Base-by-base conservation (phyloP, 2,797 vertebrate genomes). In the Cryptoblepharus egeriae region DNA sequence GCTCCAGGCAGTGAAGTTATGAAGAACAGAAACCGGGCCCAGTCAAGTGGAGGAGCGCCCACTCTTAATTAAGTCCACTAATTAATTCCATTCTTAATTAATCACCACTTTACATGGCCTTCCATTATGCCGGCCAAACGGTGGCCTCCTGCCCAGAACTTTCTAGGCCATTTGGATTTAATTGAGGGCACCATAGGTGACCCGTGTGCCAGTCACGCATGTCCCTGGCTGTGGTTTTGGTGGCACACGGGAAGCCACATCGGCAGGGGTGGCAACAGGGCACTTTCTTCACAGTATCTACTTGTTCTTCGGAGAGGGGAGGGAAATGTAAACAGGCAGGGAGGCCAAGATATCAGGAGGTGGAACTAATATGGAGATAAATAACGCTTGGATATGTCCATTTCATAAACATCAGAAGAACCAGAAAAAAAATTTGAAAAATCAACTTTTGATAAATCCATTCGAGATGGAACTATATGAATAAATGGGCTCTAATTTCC, bases 101-200 rank as follows among this genome's bases (percentile, higher is more conserved):
- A 52, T 52, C 3, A 79, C 67, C 4, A 71, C 84, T 77, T 12
- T 76, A 68, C 16, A 42, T 75, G 45, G 91, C 57, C 13, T 5
- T 12, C 57, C 57, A 9, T 90, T 93, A 89, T 92, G 77, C 81
- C 52, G 68, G 18, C 11, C 77, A 79, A 88, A 1, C 0, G 83
- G 74, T 18, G 9, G 78, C 88, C 87, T 77, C 13, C 79, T 81
- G 83, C 30, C 83, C 85, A 88, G 83, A 57, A 81, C 39, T 0
- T 90, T 80, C 86, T 79, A 87, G 82, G 89, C 74, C 89, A 79
- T 72, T 92, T 87, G 92, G 93, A 90, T 55, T 84, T 81, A 92
- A 87, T 85, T 89, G 91, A 88, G 77, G 91, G 90, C 78, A 82
- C 74, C 0, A 15, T 37, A 45, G 82, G 45, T 37, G 70, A 84